These are phyloP conservation scores for Sphinx pinastri DNA, from an alignment of 2,888 invertebrate genomes.

Conservation along the genomic window DNA sequence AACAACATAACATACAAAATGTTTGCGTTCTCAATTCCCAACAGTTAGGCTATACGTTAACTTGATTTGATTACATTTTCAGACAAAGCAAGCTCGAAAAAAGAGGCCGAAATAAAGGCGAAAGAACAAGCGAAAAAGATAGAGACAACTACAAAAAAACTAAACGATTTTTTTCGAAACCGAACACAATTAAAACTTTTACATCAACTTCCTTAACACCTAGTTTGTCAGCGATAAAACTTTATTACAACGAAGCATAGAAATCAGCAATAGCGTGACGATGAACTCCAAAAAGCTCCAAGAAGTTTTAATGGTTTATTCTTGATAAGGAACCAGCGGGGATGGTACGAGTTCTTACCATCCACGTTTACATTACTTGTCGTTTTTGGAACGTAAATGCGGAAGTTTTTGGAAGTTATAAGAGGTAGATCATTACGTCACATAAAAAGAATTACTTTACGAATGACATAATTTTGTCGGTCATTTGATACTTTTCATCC, in stretches of 20 bases:
- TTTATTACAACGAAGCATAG: background rate
- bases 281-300: background rate
- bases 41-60: too few relatives aligned
- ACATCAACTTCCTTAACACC: slow-evolving; percentile 1
- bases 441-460: too few relatives aligned
- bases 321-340: background rate
- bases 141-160: background rate
- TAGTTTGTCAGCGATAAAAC: background rate
- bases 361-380: background rate
- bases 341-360: background rate
- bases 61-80: too few relatives aligned
- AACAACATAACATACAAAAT: too few relatives aligned
- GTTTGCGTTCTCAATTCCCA: too few relatives aligned
- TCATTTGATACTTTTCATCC: too few relatives aligned
- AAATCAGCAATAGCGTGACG: background rate
- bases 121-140: too few relatives aligned
- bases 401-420: background rate
- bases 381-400: background rate
- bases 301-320: slow-evolving; percentile 3
- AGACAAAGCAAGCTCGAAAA: too few relatives aligned
- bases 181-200: background rate
- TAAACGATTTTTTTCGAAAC: background rate
- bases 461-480: too few relatives aligned
- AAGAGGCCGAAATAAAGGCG: too few relatives aligned
- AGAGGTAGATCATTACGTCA: background rate